Conservation (phyloP, 2,888 invertebrate species). For the Apoda limacodes region DNA sequence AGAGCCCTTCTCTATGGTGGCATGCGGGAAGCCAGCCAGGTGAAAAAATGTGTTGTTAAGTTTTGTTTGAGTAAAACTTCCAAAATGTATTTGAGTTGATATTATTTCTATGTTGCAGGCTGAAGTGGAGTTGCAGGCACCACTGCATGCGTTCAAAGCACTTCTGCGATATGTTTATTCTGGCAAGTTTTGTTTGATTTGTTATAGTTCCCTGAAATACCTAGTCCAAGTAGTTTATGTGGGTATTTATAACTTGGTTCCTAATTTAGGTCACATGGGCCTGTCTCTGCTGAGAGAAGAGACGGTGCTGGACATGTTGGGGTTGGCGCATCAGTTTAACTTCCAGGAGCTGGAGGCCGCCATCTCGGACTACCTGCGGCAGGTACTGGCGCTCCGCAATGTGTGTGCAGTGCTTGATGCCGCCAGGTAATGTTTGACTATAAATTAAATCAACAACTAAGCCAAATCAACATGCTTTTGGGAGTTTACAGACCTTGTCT, state of each 20-base stretch:
- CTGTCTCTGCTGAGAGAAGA: constrained; percentile 75
- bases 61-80: constrained; percentile 1
- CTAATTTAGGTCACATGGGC: constrained; percentile 71
- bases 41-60: constrained; percentile 20
- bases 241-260: not conserved
- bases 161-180: constrained; percentile 96
- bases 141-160: constrained; percentile 87
- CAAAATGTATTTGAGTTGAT: not conserved
- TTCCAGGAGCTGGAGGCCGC: constrained; percentile 91
- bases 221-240: not conserved
- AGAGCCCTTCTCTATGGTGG: constrained; percentile 85
- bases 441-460: no score
- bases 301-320: constrained; percentile 78
- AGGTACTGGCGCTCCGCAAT: constrained; percentile 87
- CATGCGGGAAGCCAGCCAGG: constrained; percentile 78
- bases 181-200: constrained; percentile 56
- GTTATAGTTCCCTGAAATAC: not conserved
- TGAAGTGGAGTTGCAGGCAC: constrained; percentile 89
- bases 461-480: no score
- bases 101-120: constrained; percentile 55
- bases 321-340: constrained; percentile 96
- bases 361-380: constrained; percentile 92
- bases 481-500: no score
- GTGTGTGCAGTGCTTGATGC: constrained; percentile 96
- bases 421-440: no score